Evolutionary conservation across 2,888 invertebrate species (phyloP), one percentile per base, ranked within the genome.

Genomic region (Cataglyphis livida): DNA sequence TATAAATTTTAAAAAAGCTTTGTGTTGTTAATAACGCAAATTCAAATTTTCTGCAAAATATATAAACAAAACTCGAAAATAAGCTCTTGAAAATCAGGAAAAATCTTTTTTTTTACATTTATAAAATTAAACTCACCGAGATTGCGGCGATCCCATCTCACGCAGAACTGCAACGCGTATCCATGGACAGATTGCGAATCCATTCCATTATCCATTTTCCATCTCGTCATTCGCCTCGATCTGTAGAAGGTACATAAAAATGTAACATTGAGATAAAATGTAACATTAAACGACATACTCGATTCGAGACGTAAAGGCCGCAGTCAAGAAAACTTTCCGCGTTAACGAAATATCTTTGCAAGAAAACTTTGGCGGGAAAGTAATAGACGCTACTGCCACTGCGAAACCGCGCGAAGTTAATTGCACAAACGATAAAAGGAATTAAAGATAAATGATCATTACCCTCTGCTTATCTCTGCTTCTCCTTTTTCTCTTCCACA

Each of bases 271-370:
- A 25, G 25, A 25, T 25, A 25, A 25, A 25, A 25, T 25, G 25
- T 25, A 25, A 25, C 25, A 25, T 71, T 15, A n/a, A 15, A 65
- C n/a, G 38, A 12, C 25, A 25, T 64, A 35, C 51, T 51, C 38
- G 38, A 21, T 32, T n/a, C 32, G 54, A 35, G 41, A 44, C 25
- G 62, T 44, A 41, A 9, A 51, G 62, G 44, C 12, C 6, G 41
- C 25, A 57, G n/a, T 62, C 5, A 15, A 41, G 64, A 25, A 51
- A 65, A 76, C 64, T 54, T 41, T 65, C 28, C 28, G 65, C 76
- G 41, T 41, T 76, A 65, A 76, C 57, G 66, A 76, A 76, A 66
- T 76, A 66, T 76, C 54, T 76, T 76, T 10, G 66, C 12, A 38
- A 65, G 35, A 25, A 41, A 76, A 76, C 62, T 76, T 76, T 12